Percentiles rank a stretch among this genome's conserved stretches.
These are phyloP conservation scores for Choloepus hoffmanni DNA, from an alignment of 2,113 vertebrate genomes.

Conservation along the genomic window DNA sequence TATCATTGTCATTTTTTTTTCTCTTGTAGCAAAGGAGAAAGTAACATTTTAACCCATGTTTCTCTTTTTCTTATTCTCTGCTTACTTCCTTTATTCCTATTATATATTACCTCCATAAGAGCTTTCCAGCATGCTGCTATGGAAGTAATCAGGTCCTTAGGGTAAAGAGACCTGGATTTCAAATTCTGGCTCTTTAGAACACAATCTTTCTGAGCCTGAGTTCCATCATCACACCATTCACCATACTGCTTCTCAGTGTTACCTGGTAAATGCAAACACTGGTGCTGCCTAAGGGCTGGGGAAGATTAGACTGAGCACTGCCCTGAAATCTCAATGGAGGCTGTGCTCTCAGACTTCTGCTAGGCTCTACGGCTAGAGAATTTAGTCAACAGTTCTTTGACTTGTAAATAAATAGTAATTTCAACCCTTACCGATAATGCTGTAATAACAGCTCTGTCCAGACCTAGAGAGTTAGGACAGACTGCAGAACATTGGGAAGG, in stretches of 20 bases:
- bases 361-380: neutral
- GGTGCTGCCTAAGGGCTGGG: neutral
- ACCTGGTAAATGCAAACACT: neutral
- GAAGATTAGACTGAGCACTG: neutral
- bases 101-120: neutral
- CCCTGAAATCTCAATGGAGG: neutral
- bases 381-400: constrained; percentile 42
- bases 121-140: constrained; percentile 21
- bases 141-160: constrained; percentile 10
- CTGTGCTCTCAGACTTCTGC: neutral
- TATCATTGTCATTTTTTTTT: neutral
- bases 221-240: neutral
- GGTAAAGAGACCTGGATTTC: neutral
- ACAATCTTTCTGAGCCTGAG: neutral
- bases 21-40: constrained; percentile 14
- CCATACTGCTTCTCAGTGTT: neutral
- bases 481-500: neutral
- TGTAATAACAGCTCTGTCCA: neutral
- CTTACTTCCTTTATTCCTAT: neutral
- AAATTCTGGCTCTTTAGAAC: neutral
- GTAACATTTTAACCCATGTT: neutral
- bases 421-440: neutral
- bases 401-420: constrained; percentile 29
- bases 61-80: constrained; percentile 6
- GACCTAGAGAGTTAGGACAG: neutral